Percentiles rank a stretch among this genome's conserved stretches.
These are phyloP conservation scores for Drosophila paramelanica DNA, from an alignment of 2,888 invertebrate genomes.

Conservation along the genomic window DNA sequence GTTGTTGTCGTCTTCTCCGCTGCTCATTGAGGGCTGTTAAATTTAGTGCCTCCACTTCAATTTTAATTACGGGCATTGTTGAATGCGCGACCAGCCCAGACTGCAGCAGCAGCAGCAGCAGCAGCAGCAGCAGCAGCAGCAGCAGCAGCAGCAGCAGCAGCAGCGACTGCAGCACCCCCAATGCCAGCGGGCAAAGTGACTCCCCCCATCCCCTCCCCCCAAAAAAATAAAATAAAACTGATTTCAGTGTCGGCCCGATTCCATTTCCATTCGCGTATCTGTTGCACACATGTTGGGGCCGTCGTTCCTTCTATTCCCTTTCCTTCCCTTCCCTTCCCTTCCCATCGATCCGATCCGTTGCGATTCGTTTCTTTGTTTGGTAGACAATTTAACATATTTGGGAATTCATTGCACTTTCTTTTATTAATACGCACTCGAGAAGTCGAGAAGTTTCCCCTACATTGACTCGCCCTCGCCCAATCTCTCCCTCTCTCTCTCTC, in stretches of 20 bases:
- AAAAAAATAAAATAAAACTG: conserved; percentile 8
- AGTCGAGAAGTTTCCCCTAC: conserved; percentile 48
- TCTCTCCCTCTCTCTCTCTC: conserved; percentile 3
- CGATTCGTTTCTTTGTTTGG: conserved; percentile 72
- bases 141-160: conserved; percentile 17
- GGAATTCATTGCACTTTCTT: conserved; percentile 81
- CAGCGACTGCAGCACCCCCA: conserved; percentile 40
- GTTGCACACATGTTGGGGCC: conserved; percentile 74
- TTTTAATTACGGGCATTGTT: conserved; percentile 76
- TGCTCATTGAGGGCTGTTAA: conserved; percentile 77
- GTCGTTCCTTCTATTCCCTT: conserved; percentile 8
- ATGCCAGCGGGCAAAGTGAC: conserved; percentile 5
- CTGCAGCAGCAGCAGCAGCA: conserved; percentile 5
- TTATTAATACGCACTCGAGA: conserved; percentile 75
- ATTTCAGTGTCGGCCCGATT: conserved; percentile 42
- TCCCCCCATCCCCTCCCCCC: neutral
- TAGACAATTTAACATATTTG: conserved; percentile 81
- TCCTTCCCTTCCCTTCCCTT: conserved; percentile 2
- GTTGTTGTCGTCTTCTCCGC: neutral
- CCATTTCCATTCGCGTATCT: conserved; percentile 64
- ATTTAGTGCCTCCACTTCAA: conserved; percentile 80
- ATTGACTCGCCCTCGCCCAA: conserved; percentile 8
- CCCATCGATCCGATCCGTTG: conserved; percentile 10
- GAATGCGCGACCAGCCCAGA: conserved; percentile 47
- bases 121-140: conserved; percentile 19